Conservation (phyloP, 2,888 invertebrate species). For the Pachydiplax longipennis region DNA sequence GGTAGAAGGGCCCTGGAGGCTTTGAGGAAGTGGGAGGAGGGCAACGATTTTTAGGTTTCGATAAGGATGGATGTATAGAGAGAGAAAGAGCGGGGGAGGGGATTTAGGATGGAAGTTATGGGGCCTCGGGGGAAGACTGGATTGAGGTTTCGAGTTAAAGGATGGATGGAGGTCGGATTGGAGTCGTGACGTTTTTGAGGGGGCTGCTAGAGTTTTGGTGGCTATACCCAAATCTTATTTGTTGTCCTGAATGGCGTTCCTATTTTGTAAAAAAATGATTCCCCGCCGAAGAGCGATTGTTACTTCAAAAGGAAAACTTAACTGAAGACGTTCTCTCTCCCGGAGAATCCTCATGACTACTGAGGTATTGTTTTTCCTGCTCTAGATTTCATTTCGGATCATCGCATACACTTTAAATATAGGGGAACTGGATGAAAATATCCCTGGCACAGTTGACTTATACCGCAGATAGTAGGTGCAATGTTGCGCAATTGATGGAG, state of each 20-base stretch:
- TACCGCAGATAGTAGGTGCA: too few species aligned
- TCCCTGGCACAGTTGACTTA: too few species aligned
- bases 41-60: not conserved
- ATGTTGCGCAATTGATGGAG: too few species aligned
- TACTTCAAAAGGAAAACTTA: too few species aligned
- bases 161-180: not conserved
- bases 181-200: not conserved
- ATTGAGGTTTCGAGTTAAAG: not conserved
- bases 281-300: too few species aligned
- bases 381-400: too few species aligned
- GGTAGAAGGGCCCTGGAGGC: not conserved
- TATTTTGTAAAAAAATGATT: too few species aligned
- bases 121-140: not conserved
- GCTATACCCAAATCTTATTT: not conserved
- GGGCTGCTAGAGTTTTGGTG: not conserved
- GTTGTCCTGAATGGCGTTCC: not conserved
- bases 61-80: not conserved
- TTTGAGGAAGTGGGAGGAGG: not conserved
- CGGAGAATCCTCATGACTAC: too few species aligned
- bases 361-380: too few species aligned
- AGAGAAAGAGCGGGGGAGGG: not conserved
- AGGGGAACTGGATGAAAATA: too few species aligned
- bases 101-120: not conserved
- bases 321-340: too few species aligned
- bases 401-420: too few species aligned